Evolutionary conservation across 2,888 invertebrate species (phyloP).

Genomic region (Drosophila neonasuta): DNA sequence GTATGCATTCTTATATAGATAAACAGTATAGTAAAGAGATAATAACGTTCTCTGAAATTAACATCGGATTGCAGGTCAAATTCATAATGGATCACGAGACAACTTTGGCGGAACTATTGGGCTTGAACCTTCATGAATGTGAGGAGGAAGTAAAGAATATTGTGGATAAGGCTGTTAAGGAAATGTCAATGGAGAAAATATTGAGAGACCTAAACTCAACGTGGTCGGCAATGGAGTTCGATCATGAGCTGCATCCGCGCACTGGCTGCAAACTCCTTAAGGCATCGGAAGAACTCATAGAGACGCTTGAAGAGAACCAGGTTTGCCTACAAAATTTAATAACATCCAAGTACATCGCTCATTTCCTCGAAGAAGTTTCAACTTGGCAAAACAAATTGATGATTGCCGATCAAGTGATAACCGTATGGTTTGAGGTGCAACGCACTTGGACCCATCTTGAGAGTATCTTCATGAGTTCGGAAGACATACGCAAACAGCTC

Average conservation of each 20-base stretch:
- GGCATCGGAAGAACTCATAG: conserved; percentile 97
- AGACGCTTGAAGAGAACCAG: conserved; percentile 98
- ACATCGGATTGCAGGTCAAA: conserved; percentile 86
- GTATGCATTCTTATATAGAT: background rate
- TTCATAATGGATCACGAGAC: conserved; percentile 97
- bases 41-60: background rate
- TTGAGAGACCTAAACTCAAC: conserved; percentile 94
- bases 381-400: conserved; percentile 96
- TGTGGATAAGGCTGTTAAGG: conserved; percentile 98
- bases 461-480: conserved; percentile 98
- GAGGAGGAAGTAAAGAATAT: conserved; percentile 99
- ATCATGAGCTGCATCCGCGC: conserved; percentile 92
- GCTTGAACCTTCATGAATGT: conserved; percentile 96
- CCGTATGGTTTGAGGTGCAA: conserved; percentile 97
- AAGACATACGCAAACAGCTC: conserved; percentile 96
- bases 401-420: conserved; percentile 96
- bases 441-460: conserved; percentile 98
- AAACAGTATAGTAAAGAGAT: no score
- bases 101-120: conserved; percentile 94
- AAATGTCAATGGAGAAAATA: conserved; percentile 99
- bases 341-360: conserved; percentile 97
- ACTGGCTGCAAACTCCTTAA: conserved; percentile 93
- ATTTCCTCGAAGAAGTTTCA: conserved; percentile 97
- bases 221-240: conserved; percentile 96
- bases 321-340: conserved; percentile 96